These are phyloP conservation scores for Abramis brama DNA, from an alignment of 2,113 vertebrate species.

Conservation along the genomic window DNA sequence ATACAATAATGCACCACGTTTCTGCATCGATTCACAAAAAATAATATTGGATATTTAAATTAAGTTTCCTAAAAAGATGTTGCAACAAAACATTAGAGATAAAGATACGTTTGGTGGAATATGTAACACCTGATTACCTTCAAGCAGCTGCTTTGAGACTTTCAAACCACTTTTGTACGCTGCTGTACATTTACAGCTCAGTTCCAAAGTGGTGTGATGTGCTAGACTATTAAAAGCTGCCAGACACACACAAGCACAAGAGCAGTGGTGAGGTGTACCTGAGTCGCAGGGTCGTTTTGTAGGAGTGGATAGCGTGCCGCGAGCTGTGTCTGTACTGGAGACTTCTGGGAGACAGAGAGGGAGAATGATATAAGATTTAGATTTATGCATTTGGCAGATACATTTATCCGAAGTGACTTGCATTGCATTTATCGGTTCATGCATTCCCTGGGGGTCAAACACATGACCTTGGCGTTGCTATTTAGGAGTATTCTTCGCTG, in stretches of 20 bases:
- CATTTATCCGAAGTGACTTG: not conserved
- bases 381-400: not conserved
- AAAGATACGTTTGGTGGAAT: not conserved
- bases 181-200: constrained; percentile 22
- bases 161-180: not conserved
- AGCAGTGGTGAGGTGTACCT: constrained; percentile 71
- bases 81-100: not conserved
- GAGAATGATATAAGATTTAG: not conserved
- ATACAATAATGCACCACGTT: not conserved
- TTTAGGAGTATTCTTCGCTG: not conserved
- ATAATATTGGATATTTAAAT: not conserved
- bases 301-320: constrained; percentile 84
- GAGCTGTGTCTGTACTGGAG: constrained; percentile 87
- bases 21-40: not conserved
- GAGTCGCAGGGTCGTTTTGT: constrained; percentile 88
- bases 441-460: constrained; percentile 4
- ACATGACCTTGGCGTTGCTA: not conserved
- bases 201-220: not conserved
- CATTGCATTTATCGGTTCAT: not conserved
- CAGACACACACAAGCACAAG: constrained; percentile 13
- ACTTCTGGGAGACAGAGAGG: constrained; percentile 74
- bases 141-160: not conserved
- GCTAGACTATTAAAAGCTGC: constrained; percentile 24
- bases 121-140: not conserved
- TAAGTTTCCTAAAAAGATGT: not conserved